Conservation (phyloP, 53 echinoderm and acorn worm genomes). For the Echinometra lucunter region DNA sequence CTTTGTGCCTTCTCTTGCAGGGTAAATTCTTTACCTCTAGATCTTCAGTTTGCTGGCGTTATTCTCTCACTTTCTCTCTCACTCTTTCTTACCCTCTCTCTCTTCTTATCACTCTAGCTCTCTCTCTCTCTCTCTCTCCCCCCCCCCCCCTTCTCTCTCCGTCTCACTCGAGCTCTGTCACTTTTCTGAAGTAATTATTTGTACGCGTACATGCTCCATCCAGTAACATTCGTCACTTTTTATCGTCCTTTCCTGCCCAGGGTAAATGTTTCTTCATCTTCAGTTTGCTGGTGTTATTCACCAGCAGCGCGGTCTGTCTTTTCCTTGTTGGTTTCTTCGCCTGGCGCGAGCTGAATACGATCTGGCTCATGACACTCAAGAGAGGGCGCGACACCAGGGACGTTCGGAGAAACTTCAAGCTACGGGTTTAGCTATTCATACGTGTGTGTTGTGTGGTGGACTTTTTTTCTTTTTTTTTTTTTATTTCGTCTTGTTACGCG, state of each 20-base stretch:
- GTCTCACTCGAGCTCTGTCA: not conserved
- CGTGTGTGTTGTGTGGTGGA: conserved; percentile 75
- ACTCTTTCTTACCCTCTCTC: too few relatives aligned
- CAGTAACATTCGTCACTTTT: not conserved
- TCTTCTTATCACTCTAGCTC: too few relatives aligned
- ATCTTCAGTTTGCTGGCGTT: too few relatives aligned
- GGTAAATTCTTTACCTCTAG: too few relatives aligned
- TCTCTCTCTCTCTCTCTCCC: not conserved
- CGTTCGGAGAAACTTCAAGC: conserved; percentile 12
- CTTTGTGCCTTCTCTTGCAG: too few relatives aligned
- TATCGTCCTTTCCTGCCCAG: conserved; percentile 18
- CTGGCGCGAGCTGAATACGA: conserved; percentile 63
- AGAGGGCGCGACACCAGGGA: not conserved
- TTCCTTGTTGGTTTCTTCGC: conserved; percentile 71
- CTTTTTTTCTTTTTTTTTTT: conserved; percentile 74
- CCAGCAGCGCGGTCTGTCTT: conserved; percentile 75
- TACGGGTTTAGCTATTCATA: conserved; percentile 87
- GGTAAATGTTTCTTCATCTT: conserved; percentile 76
- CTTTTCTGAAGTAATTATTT: not conserved
- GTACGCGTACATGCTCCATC: not conserved
- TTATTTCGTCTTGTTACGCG: conserved; percentile 80
- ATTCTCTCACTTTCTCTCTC: too few relatives aligned
- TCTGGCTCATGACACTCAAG: conserved; percentile 56
- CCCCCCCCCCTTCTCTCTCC: not conserved
- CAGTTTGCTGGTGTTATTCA: conserved; percentile 69